Evolutionary conservation across 2,113 vertebrate genomes (phyloP), one percentile per base, ranked within the genome.

Genomic region (Gobio gobio): DNA sequence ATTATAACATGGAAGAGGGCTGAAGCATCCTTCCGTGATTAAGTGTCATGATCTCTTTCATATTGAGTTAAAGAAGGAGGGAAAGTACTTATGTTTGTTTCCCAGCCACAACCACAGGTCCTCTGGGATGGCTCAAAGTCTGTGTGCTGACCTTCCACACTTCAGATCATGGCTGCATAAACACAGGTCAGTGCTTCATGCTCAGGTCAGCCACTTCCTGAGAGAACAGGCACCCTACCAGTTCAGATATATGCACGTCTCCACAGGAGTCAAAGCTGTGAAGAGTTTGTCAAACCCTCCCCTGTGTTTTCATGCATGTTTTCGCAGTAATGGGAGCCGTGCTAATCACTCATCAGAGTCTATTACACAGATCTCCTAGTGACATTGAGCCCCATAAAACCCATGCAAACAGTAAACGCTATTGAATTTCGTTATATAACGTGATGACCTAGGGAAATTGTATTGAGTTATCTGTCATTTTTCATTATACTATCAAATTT

Each of bases 191-290:
- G 56, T 45, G 47, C 29, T 51, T 72, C 40, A 36, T 24, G 75
- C 82, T 54, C 61, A 66, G 87, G 85, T 82, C 82, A 86, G 45
- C 63, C 29, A 56, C 64, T 84, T 88, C 87, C 85, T 86, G 81
- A 59, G 58, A 79, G 82, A 77, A 76, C 70, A 61, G 54, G 29
- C 75, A 83, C 80, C 84, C 59, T 66, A 10, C 80, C 26, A 56
- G 40, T 13, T 63, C 77, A 83, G 74, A 78, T 83, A 64, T 79
- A 74, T 78, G 54, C 83, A 45, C 29, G 43, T 64, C 70, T 40
- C 73, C 78, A 36, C 43, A 73, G 83, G 43, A 85, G 78, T 29
- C 43, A 54, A 66, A 87, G 58, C 61, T 40, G 54, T 36, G 43
- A 68, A 24, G 33, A 74, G 45, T 73, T 84, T 47, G 45, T 70